These are phyloP conservation scores for Bombus breviceps DNA, from an alignment of 1,140 invertebrate species.

Conservation along the genomic window DNA sequence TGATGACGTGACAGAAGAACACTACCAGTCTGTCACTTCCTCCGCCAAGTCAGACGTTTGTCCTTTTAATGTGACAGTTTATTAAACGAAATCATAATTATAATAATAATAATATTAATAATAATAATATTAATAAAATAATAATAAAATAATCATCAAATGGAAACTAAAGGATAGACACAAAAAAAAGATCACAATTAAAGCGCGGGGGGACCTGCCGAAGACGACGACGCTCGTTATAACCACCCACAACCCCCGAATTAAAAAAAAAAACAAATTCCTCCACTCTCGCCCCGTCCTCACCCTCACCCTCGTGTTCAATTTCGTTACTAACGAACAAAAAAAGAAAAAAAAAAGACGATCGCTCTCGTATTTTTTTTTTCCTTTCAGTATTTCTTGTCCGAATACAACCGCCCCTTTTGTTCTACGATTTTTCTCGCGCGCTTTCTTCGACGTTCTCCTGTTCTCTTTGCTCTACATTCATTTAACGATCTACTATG, in stretches of 20 bases:
- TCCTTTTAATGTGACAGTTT: slow-evolving; percentile 81
- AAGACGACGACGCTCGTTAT: slow-evolving; percentile 57
- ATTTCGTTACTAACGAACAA: slow-evolving; percentile 9
- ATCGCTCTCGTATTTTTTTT: background rate
- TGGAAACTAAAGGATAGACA: slow-evolving; percentile 76
- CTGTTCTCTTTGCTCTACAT: background rate
- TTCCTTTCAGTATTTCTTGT: background rate
- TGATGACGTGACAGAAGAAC: background rate
- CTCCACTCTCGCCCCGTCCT: slow-evolving; percentile 6
- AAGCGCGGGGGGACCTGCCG: slow-evolving; percentile 70
- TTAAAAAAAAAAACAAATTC: slow-evolving; percentile 25
- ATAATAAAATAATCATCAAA: slow-evolving; percentile 75
- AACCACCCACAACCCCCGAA: slow-evolving; percentile 16
- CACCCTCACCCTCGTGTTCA: background rate
- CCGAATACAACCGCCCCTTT: background rate
- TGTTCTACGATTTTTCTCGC: background rate
- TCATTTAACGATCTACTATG: background rate
- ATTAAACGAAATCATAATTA: slow-evolving; percentile 81
- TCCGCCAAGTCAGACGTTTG: background rate
- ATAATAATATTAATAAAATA: slow-evolving; percentile 76
- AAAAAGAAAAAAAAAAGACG: background rate
- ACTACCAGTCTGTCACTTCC: background rate
- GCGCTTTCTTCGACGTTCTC: background rate
- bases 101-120: slow-evolving; percentile 74
- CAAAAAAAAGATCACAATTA: slow-evolving; percentile 77